These are phyloP conservation scores for Caenorhabditis plicata DNA, from an alignment of 2,888 invertebrate genomes.

Conservation along the genomic window DNA sequence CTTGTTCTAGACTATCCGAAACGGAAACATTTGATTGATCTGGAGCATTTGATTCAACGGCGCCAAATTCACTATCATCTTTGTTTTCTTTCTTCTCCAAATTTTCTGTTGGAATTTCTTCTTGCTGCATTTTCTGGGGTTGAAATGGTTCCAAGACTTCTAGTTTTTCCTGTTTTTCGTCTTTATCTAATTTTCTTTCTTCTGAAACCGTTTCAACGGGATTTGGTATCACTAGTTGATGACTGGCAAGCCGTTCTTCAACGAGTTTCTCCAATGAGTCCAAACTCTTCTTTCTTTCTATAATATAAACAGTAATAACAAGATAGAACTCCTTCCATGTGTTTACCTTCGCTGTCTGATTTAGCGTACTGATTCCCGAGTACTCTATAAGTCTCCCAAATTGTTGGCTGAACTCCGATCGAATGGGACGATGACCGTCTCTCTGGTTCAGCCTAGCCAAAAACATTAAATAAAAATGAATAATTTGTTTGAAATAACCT, in stretches of 20 bases:
- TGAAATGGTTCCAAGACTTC: conserved; percentile 14
- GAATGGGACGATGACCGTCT: conserved; percentile 33
- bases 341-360: conserved; percentile 16
- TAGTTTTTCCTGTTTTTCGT: conserved; percentile 15
- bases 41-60: no score
- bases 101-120: no score
- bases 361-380: conserved; percentile 55
- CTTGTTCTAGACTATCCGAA: no score
- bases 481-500: background rate
- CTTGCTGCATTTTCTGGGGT: conserved; percentile 15
- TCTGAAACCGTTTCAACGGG: conserved; percentile 29
- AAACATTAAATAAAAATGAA: conserved; percentile 11
- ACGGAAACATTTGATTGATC: no score
- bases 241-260: conserved; percentile 27
- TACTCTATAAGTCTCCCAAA: conserved; percentile 62
- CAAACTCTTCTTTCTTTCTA: conserved; percentile 30
- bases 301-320: background rate
- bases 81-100: no score
- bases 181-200: conserved; percentile 11
- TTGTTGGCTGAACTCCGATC: conserved; percentile 55
- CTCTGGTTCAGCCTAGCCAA: conserved; percentile 18
- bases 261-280: conserved; percentile 38
- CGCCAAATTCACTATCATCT: no score
- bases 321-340: background rate
- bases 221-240: no score